These are phyloP conservation scores for Mythimna loreyi DNA, from an alignment of 2,888 invertebrate genomes.

Conservation along the genomic window DNA sequence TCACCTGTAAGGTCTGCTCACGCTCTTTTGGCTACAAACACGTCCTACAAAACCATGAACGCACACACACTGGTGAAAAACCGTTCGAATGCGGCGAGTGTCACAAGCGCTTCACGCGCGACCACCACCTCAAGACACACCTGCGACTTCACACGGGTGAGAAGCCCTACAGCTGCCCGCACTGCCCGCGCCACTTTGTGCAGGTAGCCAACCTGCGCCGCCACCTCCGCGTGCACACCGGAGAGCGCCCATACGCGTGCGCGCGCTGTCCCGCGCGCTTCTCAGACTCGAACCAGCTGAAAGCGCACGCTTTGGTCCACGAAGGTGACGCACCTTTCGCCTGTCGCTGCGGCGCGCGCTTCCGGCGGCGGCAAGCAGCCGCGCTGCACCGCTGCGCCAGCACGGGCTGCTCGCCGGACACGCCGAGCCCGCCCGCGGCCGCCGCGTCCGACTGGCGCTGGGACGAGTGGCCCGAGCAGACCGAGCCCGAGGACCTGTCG, in stretches of 20 bases:
- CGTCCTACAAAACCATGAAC: constrained; percentile 98
- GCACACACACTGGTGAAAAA: constrained; percentile 98
- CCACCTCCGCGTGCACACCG: constrained; percentile 97
- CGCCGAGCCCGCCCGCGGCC: constrained; percentile 87
- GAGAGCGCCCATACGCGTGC: constrained; percentile 97
- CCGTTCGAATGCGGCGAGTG: constrained; percentile 98
- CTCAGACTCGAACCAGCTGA: constrained; percentile 97
- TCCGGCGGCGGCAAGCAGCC: constrained; percentile 97
- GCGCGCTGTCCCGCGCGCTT: constrained; percentile 96
- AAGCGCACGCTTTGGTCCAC: constrained; percentile 97
- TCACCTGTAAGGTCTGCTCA: constrained; percentile 96
- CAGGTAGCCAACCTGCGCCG: constrained; percentile 97
- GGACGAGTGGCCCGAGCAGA: constrained; percentile 94
- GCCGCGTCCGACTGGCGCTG: constrained; percentile 85
- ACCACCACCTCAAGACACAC: constrained; percentile 98
- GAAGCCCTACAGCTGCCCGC: constrained; percentile 97
- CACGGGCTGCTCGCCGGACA: constrained; percentile 81
- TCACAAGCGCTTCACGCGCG: constrained; percentile 97
- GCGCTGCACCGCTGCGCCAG: constrained; percentile 95
- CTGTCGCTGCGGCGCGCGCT: constrained; percentile 95
- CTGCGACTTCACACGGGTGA: constrained; percentile 98
- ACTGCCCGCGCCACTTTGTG: constrained; percentile 97
- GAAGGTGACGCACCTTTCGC: constrained; percentile 97
- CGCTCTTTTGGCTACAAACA: constrained; percentile 98
- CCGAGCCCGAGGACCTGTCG: constrained; percentile 97